Conservation (phyloP, 2,113 vertebrate species). For the Panthera leo region DNA sequence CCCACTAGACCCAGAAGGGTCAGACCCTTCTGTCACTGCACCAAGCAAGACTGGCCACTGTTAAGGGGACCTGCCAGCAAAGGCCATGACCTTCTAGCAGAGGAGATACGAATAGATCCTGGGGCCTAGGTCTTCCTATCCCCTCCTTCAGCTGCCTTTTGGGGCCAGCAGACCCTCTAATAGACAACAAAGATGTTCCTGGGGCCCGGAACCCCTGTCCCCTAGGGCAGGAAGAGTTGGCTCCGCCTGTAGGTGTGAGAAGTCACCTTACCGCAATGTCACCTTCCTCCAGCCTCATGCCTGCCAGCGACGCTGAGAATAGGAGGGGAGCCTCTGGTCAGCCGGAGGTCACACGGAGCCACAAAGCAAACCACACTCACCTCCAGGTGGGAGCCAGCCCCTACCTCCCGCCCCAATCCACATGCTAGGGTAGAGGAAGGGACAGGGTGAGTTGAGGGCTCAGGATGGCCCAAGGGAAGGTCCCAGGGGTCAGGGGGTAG, state of each 20-base stretch:
- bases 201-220: neutral
- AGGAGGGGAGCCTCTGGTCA: conserved; percentile 54
- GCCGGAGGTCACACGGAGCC: neutral
- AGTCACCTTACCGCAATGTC: conserved; percentile 93
- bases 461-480: neutral
- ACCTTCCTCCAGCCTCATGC: conserved; percentile 94
- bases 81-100: neutral
- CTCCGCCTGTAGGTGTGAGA: neutral
- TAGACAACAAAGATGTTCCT: neutral
- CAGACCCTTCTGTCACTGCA: neutral
- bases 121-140: neutral
- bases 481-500: neutral
- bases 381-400: neutral
- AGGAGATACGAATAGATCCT: neutral
- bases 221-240: neutral
- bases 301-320: conserved; percentile 93
- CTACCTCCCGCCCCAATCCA: neutral
- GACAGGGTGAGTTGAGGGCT: neutral
- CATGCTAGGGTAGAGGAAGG: neutral
- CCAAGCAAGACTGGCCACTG: neutral
- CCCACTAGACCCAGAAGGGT: neutral
- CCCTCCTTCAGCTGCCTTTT: neutral
- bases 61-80: neutral
- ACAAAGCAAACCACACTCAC: neutral
- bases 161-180: neutral